Conservation (phyloP, 2,888 invertebrate species). For the Malachius bipustulatus region DNA sequence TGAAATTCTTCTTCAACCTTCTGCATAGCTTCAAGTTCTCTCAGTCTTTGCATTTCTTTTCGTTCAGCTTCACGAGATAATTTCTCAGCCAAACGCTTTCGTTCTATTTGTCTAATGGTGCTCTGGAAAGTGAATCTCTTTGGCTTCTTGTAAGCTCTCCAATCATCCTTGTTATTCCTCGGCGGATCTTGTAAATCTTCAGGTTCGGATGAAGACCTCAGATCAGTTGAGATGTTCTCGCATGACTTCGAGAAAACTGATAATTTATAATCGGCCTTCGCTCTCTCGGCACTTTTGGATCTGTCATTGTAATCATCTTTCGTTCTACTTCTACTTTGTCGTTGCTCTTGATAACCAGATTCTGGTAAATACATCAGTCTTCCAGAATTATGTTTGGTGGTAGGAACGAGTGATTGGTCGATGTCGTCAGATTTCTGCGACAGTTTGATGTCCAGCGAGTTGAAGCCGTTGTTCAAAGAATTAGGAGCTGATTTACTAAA, state of each 20-base stretch:
- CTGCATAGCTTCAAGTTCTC: constrained; percentile 72
- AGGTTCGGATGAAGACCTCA: constrained; percentile 23
- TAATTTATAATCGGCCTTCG: constrained; percentile 15
- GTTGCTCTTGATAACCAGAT: constrained; percentile 17
- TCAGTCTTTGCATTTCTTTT: constrained; percentile 61
- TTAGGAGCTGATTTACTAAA: constrained; percentile 69
- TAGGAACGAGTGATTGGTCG: constrained; percentile 23
- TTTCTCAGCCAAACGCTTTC: constrained; percentile 60
- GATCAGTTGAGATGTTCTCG: constrained; percentile 34
- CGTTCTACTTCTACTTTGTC: constrained; percentile 15
- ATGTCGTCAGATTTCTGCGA: constrained; percentile 22
- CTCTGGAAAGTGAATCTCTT: constrained; percentile 76
- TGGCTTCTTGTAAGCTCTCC: constrained; percentile 30
- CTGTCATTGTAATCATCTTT: constrained; percentile 17
- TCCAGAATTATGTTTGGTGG: constrained; percentile 38
- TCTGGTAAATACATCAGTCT: constrained; percentile 71
- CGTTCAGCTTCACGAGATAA: constrained; percentile 64
- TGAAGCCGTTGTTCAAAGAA: constrained; percentile 53
- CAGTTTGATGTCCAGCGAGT: constrained; percentile 29
- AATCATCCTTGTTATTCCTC: constrained; percentile 16
- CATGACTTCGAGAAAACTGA: constrained; percentile 37
- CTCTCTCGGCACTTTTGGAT: constrained; percentile 19
- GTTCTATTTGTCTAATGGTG: constrained; percentile 69
- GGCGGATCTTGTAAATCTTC: constrained; percentile 33
- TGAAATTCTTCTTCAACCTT: constrained; percentile 82